These are phyloP conservation scores for Astyanax mexicanus DNA, from an alignment of 2,797 vertebrate genomes.

Conservation along the genomic window DNA sequence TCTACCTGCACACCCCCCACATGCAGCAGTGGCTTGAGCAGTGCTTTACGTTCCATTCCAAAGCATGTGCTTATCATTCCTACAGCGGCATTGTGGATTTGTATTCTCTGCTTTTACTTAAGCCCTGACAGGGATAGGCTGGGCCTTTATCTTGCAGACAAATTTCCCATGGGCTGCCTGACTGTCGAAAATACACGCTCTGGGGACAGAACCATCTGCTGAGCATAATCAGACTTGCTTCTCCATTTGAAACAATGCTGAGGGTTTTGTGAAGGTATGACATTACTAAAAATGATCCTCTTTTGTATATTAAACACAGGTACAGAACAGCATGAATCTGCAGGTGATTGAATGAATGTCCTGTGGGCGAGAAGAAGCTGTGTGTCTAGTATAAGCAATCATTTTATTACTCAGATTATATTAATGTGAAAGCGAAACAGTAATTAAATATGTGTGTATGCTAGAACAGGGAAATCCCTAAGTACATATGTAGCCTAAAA, in stretches of 20 bases:
- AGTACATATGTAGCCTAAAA: background rate
- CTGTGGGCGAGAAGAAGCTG: too few relatives aligned
- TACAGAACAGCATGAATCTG: background rate
- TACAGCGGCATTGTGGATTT: conserved; percentile 16
- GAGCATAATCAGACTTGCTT: conserved; percentile 57
- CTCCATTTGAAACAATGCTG: conserved; percentile 43
- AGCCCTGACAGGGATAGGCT: conserved; percentile 23
- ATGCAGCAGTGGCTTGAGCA: conserved; percentile 55
- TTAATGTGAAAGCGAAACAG: background rate
- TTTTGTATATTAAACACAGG: background rate
- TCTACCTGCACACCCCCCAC: conserved; percentile 33
- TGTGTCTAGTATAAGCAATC: background rate
- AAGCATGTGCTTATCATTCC: conserved; percentile 55
- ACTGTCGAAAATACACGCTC: conserved; percentile 36
- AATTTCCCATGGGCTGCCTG: conserved; percentile 50
- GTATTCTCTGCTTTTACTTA: conserved; percentile 45
- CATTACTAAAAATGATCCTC: background rate
- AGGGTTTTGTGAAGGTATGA: conserved; percentile 40
- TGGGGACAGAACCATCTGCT: conserved; percentile 58
- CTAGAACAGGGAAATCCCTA: background rate
- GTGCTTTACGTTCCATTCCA: conserved; percentile 29
- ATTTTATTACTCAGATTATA: background rate
- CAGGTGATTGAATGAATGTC: background rate
- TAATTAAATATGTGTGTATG: conserved; percentile 18
- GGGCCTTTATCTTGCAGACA: conserved; percentile 10